Evolutionary conservation across 2,113 vertebrate species (phyloP).

Genomic region (Perca fluviatilis): DNA sequence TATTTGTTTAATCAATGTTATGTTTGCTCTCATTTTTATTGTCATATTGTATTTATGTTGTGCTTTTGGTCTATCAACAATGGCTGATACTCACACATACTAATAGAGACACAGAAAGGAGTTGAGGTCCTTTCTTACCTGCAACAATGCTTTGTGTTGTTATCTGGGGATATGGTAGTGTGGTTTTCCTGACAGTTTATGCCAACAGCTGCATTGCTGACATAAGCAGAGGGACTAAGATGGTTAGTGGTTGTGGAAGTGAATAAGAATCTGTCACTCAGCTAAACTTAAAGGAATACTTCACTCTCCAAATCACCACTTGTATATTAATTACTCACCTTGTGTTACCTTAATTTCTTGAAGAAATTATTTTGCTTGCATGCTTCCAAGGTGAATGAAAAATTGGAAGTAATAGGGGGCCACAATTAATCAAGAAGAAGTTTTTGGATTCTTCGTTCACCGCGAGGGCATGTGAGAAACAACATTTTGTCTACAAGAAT

Average conservation of each 20-base stretch:
- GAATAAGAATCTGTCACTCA: neutral
- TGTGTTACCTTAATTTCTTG: too few species aligned
- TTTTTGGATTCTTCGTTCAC: too few species aligned
- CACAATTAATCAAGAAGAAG: too few species aligned
- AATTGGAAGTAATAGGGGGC: too few species aligned
- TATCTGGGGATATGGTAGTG: neutral
- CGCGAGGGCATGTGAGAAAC: too few species aligned
- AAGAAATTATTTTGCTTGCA: too few species aligned
- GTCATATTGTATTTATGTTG: neutral
- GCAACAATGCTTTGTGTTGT: neutral
- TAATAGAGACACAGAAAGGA: neutral
- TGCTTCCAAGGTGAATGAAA: too few species aligned
- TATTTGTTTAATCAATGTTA: neutral
- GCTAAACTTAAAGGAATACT: neutral
- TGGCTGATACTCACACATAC: neutral
- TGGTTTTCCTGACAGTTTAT: neutral
- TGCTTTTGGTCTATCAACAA: neutral
- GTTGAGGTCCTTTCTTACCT: neutral
- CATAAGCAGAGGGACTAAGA: neutral
- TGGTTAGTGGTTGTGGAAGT: neutral
- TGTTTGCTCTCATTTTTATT: neutral
- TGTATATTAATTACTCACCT: too few species aligned
- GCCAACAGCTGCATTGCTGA: neutral
- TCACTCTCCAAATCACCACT: too few species aligned
- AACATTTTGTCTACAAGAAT: too few species aligned